These are phyloP conservation scores for Dipodomys merriami DNA, from an alignment of 2,113 vertebrate genomes.

Conservation along the genomic window DNA sequence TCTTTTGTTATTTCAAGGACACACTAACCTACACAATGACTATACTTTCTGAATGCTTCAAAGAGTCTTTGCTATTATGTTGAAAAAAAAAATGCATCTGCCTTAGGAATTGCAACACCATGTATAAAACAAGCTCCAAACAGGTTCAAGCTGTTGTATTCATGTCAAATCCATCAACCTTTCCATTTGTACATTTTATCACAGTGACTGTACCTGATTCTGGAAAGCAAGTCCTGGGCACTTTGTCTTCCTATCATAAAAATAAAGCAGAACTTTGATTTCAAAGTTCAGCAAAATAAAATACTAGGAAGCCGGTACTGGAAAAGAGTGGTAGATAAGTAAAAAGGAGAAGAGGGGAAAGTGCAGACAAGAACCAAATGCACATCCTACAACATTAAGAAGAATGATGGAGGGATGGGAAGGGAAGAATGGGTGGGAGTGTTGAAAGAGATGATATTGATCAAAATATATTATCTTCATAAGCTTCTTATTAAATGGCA, in stretches of 20 bases:
- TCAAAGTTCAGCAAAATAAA: too few species aligned
- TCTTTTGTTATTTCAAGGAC: constrained; percentile 67
- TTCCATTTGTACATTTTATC: background rate
- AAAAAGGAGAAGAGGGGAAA: too few species aligned
- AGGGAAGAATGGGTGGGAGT: too few species aligned
- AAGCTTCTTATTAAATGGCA: too few species aligned
- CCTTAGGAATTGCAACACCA: constrained; percentile 6
- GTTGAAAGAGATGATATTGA: too few species aligned
- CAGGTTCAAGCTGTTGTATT: constrained; percentile 28
- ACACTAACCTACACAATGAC: constrained; percentile 44
- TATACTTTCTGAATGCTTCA: constrained; percentile 56
- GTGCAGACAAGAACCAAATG: too few species aligned
- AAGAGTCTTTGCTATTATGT: constrained; percentile 63
- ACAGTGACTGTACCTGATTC: background rate
- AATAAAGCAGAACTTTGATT: too few species aligned
- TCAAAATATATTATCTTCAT: too few species aligned
- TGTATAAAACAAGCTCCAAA: constrained; percentile 17
- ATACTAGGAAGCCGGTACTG: too few species aligned
- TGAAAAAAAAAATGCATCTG: constrained; percentile 38
- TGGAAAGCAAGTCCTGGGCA: constrained; percentile 30
- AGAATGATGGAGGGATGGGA: too few species aligned
- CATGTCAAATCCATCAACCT: constrained; percentile 4
- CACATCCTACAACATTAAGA: too few species aligned
- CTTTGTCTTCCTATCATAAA: constrained; percentile 1
- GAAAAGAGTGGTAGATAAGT: too few species aligned